Evolutionary conservation across 1,140 invertebrate genomes (phyloP).

Genomic region (Pachypeltis micranthus): DNA sequence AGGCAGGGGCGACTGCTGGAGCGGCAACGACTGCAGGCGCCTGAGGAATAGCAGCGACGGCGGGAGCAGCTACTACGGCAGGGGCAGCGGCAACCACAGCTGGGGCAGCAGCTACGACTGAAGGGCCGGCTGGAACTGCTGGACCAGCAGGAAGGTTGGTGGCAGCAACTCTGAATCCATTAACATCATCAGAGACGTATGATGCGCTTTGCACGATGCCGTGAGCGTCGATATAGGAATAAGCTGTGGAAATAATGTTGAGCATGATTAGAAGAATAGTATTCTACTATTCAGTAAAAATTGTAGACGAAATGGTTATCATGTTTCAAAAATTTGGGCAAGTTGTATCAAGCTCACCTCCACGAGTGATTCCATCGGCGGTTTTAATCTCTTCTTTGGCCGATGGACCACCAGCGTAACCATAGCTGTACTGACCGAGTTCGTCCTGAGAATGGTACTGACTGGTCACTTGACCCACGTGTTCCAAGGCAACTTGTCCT

Average conservation of each 20-base stretch:
- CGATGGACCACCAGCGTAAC: conserved; percentile 39
- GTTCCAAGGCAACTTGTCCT: background rate
- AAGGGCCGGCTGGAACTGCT: conserved; percentile 12
- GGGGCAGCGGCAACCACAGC: conserved; percentile 1
- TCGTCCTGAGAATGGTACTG: conserved; percentile 48
- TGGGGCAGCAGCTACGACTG: background rate
- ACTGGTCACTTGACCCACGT: conserved; percentile 23
- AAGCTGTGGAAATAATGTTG: conserved; percentile 33
- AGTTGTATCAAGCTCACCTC: conserved; percentile 33
- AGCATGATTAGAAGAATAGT: no score
- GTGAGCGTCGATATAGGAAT: conserved; percentile 57
- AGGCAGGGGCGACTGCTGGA: background rate
- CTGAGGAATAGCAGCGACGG: background rate
- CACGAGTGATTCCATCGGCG: conserved; percentile 50
- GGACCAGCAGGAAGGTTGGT: conserved; percentile 42
- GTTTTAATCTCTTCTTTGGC: conserved; percentile 39
- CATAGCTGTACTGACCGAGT: conserved; percentile 47
- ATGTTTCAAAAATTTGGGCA: no score
- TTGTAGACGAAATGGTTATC: no score
- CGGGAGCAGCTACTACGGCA: background rate
- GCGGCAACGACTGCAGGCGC: background rate
- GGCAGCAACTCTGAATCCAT: conserved; percentile 51
- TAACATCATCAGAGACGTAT: conserved; percentile 50
- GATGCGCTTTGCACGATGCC: conserved; percentile 50
- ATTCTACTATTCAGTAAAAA: no score